Conservation (phyloP, 1,140 invertebrate genomes). For the Cotesia chilonis region DNA sequence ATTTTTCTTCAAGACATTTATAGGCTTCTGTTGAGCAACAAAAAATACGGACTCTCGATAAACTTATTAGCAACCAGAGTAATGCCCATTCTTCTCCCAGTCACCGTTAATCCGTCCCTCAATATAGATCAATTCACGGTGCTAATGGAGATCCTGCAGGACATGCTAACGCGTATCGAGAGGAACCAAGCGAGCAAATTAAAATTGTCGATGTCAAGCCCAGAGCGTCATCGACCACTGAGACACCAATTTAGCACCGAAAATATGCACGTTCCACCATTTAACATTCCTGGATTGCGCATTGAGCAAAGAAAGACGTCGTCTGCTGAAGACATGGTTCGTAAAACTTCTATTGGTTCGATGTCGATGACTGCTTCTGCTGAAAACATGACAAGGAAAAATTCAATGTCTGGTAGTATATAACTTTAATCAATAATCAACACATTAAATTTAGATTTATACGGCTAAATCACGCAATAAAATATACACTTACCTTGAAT, state of each 20-base stretch:
- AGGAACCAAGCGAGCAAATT: conserved; percentile 84
- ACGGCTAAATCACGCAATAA: conserved; percentile 26
- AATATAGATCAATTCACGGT: conserved; percentile 90
- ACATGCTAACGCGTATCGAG: conserved; percentile 93
- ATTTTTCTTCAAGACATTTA: conserved; percentile 81
- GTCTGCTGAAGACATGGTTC: conserved; percentile 86
- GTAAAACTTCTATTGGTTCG: conserved; percentile 81
- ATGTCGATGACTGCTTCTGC: conserved; percentile 64
- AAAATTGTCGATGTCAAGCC: conserved; percentile 78
- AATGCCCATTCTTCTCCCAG: conserved; percentile 90
- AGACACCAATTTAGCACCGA: conserved; percentile 86
- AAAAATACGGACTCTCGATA: conserved; percentile 89
- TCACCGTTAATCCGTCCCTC: conserved; percentile 89
- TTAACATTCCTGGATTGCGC: conserved; percentile 85
- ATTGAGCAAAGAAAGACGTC: conserved; percentile 87
- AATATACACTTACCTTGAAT: conserved; percentile 17
- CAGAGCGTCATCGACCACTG: conserved; percentile 78
- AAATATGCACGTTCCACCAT: conserved; percentile 84
- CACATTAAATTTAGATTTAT: background rate
- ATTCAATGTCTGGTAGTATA: conserved; percentile 54
- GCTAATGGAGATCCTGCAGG: conserved; percentile 89
- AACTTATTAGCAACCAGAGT: conserved; percentile 93
- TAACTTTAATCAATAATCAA: background rate
- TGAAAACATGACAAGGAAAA: conserved; percentile 62
- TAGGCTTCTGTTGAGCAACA: conserved; percentile 88